phyloP scores from a whole-genome alignment of 1,140 invertebrate genomes.

The Tenebrio molitor region DNA sequence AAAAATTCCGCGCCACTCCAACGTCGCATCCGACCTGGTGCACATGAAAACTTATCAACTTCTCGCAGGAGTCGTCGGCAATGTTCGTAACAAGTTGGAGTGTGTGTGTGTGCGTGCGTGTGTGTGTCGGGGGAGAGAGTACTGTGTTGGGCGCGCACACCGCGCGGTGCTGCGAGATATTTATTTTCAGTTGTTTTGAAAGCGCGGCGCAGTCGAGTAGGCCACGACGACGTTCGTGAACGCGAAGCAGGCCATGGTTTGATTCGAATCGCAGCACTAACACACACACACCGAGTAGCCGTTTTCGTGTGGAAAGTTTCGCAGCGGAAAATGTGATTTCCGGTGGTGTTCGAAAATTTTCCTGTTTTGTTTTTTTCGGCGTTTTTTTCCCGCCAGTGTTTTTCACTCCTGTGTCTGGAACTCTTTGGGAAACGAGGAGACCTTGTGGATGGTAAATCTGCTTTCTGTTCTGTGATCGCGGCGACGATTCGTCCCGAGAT shows the following conservation, averaged over 20 bases:
- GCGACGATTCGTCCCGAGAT: no score
- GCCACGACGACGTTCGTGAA: constrained; percentile 27
- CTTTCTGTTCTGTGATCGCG: no score
- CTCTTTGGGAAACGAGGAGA: constrained; percentile 10
- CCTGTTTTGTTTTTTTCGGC: constrained; percentile 32
- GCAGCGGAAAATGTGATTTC: constrained; percentile 41
- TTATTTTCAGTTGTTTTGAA: constrained; percentile 49
- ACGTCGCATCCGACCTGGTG: neutral
- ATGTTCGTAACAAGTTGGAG: constrained; percentile 31
- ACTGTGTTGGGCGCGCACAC: constrained; percentile 14
- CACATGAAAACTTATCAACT: constrained; percentile 28
- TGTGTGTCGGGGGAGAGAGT: constrained; percentile 26
- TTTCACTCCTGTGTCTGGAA: constrained; percentile 28
- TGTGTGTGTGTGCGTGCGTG: neutral
- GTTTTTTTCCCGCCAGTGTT: constrained; percentile 6
- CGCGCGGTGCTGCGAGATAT: neutral
- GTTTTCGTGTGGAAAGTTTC: constrained; percentile 48
- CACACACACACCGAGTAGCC: constrained; percentile 18
- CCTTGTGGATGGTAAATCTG: constrained; percentile 43
- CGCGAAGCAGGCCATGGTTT: constrained; percentile 49
- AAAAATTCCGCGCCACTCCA: no score
- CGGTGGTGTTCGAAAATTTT: constrained; percentile 11
- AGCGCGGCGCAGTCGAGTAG: constrained; percentile 20
- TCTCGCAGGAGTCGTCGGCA: constrained; percentile 15
- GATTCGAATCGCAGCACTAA: constrained; percentile 19